phyloP scores from a whole-genome alignment of 2,888 invertebrate genomes.

The Euplagia quadripunctaria region DNA sequence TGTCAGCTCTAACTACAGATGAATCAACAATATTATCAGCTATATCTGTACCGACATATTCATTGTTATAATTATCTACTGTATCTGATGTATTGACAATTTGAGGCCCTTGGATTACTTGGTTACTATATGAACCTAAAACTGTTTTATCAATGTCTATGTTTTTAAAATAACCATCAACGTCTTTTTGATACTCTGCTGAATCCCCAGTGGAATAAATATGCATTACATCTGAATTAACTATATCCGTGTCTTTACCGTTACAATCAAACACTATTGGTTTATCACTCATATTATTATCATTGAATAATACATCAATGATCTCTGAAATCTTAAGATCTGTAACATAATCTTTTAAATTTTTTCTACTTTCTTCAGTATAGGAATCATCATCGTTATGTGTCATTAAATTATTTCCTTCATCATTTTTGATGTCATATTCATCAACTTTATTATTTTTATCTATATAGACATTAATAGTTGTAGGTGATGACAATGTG shows the following conservation, averaged over 20 bases:
- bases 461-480: not conserved
- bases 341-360: not conserved
- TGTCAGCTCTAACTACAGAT: not conserved
- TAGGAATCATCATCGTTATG: not conserved
- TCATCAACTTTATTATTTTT: not conserved
- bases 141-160: not conserved
- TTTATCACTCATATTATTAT: not conserved
- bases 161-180: not conserved
- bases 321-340: constrained; percentile 5
- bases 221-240: not conserved
- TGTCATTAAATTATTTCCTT: not conserved
- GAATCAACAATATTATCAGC: not conserved
- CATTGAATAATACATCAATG: not conserved
- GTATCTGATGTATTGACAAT: not conserved
- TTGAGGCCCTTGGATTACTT: not conserved
- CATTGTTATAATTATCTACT: not conserved
- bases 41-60: not conserved
- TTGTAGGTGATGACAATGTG: not conserved
- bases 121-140: not conserved
- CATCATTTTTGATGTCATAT: not conserved
- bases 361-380: not conserved
- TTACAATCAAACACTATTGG: constrained; percentile 8
- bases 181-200: not conserved
- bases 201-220: not conserved
- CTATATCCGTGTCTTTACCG: not conserved